Evolutionary conservation across 2,888 invertebrate species (phyloP).

Genomic region (Drosophila ochracea): DNA sequence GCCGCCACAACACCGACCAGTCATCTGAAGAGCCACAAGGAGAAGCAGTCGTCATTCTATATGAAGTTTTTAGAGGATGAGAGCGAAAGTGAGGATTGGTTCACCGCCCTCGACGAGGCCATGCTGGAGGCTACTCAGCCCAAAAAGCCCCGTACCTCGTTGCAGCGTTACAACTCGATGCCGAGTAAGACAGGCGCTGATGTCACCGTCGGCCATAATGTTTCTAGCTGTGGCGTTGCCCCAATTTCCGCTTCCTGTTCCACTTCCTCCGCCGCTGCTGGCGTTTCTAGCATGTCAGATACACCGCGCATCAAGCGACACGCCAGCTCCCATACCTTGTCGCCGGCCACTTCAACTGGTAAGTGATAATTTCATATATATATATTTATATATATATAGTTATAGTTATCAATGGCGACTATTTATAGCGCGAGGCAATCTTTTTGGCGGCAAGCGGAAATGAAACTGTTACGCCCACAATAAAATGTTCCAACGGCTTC

Average conservation of each 20-base stretch:
- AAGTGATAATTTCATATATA: constrained; percentile 19
- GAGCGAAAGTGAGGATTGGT: constrained; percentile 81
- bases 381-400: background rate
- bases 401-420: constrained; percentile 1
- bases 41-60: constrained; percentile 79
- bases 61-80: constrained; percentile 83
- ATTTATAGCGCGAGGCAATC: constrained; percentile 63
- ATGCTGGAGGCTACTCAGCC: constrained; percentile 68
- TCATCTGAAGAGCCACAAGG: constrained; percentile 52
- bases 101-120: constrained; percentile 78
- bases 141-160: constrained; percentile 75
- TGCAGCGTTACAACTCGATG: constrained; percentile 83
- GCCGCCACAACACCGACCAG: constrained; percentile 55
- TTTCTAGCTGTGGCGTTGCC: constrained; percentile 8
- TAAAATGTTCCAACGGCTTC: constrained; percentile 30
- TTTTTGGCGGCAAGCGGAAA: constrained; percentile 71
- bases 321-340: constrained; percentile 76
- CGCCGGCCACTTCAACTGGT: constrained; percentile 63
- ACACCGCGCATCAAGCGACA: constrained; percentile 78
- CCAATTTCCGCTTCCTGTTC: constrained; percentile 23
- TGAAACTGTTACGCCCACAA: constrained; percentile 37
- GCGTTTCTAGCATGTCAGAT: constrained; percentile 13
- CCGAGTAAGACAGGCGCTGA: constrained; percentile 64
- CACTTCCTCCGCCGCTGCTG: constrained; percentile 13
- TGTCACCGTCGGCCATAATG: background rate